Percentiles rank a stretch among this genome's conserved stretches.
Conservation (phyloP, 2,888 invertebrate genomes). For the Polia nebulosa region DNA sequence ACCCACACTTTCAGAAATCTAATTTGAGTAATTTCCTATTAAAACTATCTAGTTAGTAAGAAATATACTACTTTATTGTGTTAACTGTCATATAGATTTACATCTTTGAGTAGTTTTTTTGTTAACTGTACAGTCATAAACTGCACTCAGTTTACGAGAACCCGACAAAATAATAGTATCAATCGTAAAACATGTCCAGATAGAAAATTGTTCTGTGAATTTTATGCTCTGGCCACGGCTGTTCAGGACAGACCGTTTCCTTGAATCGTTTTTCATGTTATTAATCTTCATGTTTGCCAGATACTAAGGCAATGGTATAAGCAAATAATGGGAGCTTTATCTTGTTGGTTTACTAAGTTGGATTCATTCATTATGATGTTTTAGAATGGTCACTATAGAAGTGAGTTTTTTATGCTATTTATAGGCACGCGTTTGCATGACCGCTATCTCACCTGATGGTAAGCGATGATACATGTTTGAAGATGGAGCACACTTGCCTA, state of each 20-base stretch:
- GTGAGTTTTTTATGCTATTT: too few relatives aligned
- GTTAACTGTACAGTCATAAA: slow-evolving; percentile 72
- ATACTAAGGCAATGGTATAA: neutral
- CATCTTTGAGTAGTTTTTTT: neutral
- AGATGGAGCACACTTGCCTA: too few relatives aligned
- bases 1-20: neutral
- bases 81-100: neutral
- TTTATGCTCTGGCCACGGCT: slow-evolving; percentile 51
- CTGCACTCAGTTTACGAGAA: slow-evolving; percentile 73
- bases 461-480: too few relatives aligned
- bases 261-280: slow-evolving; percentile 35
- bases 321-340: slow-evolving; percentile 6
- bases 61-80: neutral
- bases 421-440: too few relatives aligned
- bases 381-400: too few relatives aligned
- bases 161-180: slow-evolving; percentile 72
- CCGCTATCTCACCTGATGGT: too few relatives aligned
- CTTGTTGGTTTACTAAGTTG: neutral
- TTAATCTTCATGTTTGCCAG: slow-evolving; percentile 23
- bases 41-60: neutral
- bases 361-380: neutral
- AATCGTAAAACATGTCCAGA: slow-evolving; percentile 72
- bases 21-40: too few relatives aligned
- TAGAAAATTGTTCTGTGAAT: slow-evolving; percentile 65
- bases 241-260: slow-evolving; percentile 19